These are phyloP conservation scores for Herpetotheres cachinnans DNA, from an alignment of 2,113 vertebrate genomes.

Conservation along the genomic window DNA sequence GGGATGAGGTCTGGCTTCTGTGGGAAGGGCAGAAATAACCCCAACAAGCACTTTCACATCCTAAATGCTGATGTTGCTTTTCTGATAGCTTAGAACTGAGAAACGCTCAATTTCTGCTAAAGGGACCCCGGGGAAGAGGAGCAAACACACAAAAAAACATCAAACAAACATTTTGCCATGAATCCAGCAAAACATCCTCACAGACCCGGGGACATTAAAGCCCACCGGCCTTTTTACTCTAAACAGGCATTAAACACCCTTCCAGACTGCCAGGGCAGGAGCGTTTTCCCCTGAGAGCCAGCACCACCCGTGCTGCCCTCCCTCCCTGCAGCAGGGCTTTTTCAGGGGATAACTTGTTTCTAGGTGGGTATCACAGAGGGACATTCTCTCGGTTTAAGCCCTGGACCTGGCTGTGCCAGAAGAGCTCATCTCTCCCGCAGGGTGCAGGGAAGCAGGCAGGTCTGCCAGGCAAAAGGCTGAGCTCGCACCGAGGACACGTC, in stretches of 20 bases:
- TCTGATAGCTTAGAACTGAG: not conserved
- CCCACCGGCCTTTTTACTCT: not conserved
- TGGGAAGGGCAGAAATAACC: not conserved
- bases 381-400: too few species aligned
- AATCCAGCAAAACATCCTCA: not conserved
- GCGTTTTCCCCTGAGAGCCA: not conserved
- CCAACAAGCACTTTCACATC: not conserved
- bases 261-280: not conserved
- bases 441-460: not conserved
- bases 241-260: not conserved
- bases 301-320: accelerated
- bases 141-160: not conserved
- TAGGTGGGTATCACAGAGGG: too few species aligned
- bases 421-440: not conserved
- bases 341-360: not conserved
- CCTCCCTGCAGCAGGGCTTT: not conserved
- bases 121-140: not conserved
- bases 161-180: not conserved
- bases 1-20: not conserved
- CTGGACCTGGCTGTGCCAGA: accelerated
- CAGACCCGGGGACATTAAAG: accelerated
- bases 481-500: not conserved
- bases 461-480: not conserved
- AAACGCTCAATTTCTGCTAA: not conserved
- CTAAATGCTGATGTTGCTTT: not conserved